These are phyloP conservation scores for Melanophora roralis DNA, from an alignment of 2,888 invertebrate species.

Conservation along the genomic window DNA sequence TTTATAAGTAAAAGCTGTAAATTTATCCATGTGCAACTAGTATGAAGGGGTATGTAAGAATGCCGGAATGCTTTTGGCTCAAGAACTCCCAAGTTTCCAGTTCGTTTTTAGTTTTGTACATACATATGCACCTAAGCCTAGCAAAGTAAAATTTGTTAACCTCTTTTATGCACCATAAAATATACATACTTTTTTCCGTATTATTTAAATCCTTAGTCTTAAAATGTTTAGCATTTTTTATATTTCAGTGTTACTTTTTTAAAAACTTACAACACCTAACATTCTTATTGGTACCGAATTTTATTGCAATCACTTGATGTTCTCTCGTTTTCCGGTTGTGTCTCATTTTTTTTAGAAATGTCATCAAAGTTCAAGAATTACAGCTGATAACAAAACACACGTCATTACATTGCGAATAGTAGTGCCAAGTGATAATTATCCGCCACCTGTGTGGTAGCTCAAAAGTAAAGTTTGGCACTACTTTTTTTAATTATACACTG, in stretches of 20 bases:
- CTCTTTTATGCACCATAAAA: neutral
- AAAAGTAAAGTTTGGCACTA: too few species aligned
- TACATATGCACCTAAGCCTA: slow-evolving; percentile 6
- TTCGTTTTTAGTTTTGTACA: too few species aligned
- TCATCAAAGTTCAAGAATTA: slow-evolving; percentile 54
- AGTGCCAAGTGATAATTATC: too few species aligned
- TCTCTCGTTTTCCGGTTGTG: slow-evolving; percentile 42
- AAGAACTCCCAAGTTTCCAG: neutral
- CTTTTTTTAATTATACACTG: too few species aligned
- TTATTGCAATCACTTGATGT: neutral
- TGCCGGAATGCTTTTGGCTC: slow-evolving; percentile 20
- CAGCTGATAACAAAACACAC: slow-evolving; percentile 46
- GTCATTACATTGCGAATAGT: too few species aligned
- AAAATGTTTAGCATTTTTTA: slow-evolving; percentile 26
- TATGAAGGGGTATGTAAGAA: neutral
- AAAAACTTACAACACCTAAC: slow-evolving; percentile 17
- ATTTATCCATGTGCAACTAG: slow-evolving; percentile 28
- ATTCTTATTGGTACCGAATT: slow-evolving; percentile 33
- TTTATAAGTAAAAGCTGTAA: slow-evolving; percentile 61
- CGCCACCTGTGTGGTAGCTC: too few species aligned
- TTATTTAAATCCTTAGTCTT: neutral
- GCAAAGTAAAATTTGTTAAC: neutral
- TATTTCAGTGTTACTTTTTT: slow-evolving; percentile 22
- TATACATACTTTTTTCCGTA: too few species aligned
- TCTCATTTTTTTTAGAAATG: slow-evolving; percentile 16